phyloP scores from a whole-genome alignment of 1,140 invertebrate genomes.

The Acromyrmex charruanus region DNA sequence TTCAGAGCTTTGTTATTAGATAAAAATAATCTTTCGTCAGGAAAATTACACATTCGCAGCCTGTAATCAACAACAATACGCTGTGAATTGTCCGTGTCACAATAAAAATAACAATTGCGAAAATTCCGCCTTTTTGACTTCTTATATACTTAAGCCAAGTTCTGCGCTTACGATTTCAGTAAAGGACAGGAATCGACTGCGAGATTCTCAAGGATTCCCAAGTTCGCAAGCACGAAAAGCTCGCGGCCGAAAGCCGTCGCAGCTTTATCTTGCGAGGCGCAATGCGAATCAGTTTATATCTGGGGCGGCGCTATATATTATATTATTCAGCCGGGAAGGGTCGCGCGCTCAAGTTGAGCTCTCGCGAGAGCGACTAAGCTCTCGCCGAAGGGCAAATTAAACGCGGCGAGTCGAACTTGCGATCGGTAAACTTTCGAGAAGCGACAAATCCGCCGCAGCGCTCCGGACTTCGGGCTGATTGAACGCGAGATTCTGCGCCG shows the following conservation, averaged over 20 bases:
- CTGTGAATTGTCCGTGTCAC: not conserved
- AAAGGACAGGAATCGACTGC: not conserved
- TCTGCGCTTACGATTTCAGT: not conserved
- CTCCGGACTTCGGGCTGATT: constrained; percentile 17
- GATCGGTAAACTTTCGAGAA: constrained; percentile 36
- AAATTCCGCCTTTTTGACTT: not conserved
- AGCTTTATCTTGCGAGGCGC: constrained; percentile 11
- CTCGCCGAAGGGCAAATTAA: constrained; percentile 30
- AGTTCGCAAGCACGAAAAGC: constrained; percentile 16
- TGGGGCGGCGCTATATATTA: not conserved
- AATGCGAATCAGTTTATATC: not conserved
- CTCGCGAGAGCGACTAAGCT: constrained; percentile 12
- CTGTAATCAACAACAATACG: not conserved
- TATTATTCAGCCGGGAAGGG: constrained; percentile 52
- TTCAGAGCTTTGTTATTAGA: no score
- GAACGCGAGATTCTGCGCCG: constrained; percentile 19
- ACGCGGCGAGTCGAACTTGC: not conserved
- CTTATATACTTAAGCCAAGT: not conserved
- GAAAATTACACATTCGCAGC: not conserved
- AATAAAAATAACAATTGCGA: not conserved
- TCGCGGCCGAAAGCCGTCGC: constrained; percentile 2
- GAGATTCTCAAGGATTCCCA: constrained; percentile 2
- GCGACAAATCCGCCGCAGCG: constrained; percentile 38
- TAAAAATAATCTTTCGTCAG: not conserved
- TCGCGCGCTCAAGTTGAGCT: constrained; percentile 68